Evolutionary conservation across 2,888 invertebrate genomes (phyloP).

Genomic region (Syrista parreyssii): DNA sequence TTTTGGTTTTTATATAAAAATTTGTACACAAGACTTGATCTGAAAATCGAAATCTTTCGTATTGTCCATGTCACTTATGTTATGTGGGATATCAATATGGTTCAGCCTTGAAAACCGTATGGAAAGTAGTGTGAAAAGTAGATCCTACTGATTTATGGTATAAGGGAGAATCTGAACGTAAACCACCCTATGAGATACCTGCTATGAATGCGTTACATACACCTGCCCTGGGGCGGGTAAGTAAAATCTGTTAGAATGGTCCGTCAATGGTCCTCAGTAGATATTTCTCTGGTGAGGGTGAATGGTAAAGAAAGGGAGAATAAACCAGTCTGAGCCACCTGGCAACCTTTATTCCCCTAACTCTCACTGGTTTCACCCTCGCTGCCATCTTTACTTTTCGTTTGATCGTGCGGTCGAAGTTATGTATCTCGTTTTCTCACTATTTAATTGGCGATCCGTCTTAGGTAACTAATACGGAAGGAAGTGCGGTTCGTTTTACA

Average conservation of each 20-base stretch:
- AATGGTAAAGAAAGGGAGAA: background rate
- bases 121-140: background rate
- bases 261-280: background rate
- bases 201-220: background rate
- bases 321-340: background rate
- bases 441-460: background rate
- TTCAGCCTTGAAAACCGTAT: background rate
- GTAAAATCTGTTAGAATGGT: background rate
- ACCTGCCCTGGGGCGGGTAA: background rate
- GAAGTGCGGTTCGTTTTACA: background rate
- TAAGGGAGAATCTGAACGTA: background rate
- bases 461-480: background rate
- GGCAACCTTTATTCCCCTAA: background rate
- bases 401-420: background rate
- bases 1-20: background rate
- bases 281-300: background rate
- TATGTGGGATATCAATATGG: background rate
- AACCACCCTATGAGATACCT: background rate
- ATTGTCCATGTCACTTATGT: background rate
- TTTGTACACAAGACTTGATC: background rate
- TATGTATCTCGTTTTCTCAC: background rate
- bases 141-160: background rate
- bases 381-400: background rate
- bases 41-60: background rate
- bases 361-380: background rate